Percentiles rank a stretch among this genome's conserved stretches.
Evolutionary conservation across 2,888 invertebrate genomes (phyloP).

Genomic region (Caenorhabditis parvicauda): DNA sequence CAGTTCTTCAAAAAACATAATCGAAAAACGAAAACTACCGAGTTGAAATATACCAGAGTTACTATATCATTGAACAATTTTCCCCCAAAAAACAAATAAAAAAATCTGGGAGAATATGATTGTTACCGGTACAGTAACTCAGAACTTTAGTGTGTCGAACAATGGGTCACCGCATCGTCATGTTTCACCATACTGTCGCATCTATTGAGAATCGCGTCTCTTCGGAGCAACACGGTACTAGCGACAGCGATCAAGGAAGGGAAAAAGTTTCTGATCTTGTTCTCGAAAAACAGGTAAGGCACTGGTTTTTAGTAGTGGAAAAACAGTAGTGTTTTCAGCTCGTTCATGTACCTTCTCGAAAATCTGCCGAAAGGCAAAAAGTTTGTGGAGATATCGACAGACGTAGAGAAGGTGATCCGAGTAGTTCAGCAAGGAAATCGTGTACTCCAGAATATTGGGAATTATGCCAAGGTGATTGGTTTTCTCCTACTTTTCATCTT

Average conservation of each 20-base stretch:
- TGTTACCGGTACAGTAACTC: too few species aligned
- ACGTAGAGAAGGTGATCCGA: slow-evolving; percentile 19
- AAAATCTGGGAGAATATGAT: too few species aligned
- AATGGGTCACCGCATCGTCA: slow-evolving; percentile 29
- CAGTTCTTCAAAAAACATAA: too few species aligned
- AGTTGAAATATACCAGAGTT: too few species aligned
- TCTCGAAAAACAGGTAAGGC: slow-evolving; percentile 27
- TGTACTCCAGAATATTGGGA: slow-evolving; percentile 32
- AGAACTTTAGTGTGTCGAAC: too few species aligned
- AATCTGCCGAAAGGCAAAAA: slow-evolving; percentile 19
- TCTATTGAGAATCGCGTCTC: slow-evolving; percentile 26
- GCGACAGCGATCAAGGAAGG: slow-evolving; percentile 34
- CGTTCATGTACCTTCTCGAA: slow-evolving; percentile 28
- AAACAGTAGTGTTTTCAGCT: slow-evolving; percentile 9
- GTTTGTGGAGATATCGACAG: slow-evolving; percentile 5
- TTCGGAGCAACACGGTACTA: slow-evolving; percentile 24
- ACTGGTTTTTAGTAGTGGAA: not conserved
- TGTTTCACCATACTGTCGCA: slow-evolving; percentile 31
- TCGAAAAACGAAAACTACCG: too few species aligned
- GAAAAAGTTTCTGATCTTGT: slow-evolving; percentile 27
- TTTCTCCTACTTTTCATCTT: too few species aligned
- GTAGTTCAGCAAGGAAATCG: slow-evolving; percentile 36
- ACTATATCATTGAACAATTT: too few species aligned
- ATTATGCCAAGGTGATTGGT: slow-evolving; percentile 32
- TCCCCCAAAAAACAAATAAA: too few species aligned